phyloP scores from a whole-genome alignment of 2,797 vertebrate genomes.

The Rhabdophis nuchalis region DNA sequence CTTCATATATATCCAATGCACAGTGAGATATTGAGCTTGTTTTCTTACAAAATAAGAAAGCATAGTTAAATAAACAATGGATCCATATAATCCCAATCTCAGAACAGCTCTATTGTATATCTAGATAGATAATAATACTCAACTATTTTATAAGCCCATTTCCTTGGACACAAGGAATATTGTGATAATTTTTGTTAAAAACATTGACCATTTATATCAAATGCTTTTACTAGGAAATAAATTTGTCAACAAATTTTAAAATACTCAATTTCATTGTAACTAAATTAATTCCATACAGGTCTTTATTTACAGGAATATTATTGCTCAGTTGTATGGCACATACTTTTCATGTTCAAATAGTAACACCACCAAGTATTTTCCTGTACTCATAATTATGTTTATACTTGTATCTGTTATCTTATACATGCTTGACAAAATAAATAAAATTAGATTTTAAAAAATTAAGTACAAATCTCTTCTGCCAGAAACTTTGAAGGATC shows the following conservation, averaged over 20 bases:
- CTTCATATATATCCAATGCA: not conserved
- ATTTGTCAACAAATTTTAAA: not conserved
- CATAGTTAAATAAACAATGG: not conserved
- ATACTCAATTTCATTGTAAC: not conserved
- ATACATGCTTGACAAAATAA: no score
- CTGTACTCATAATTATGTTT: no score
- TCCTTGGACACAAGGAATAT: not conserved
- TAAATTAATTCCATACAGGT: not conserved
- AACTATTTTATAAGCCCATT: not conserved
- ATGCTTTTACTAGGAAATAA: not conserved
- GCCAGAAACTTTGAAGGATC: not conserved
- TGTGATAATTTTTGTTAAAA: not conserved
- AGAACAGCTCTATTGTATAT: not conserved
- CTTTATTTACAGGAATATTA: not conserved
- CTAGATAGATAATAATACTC: not conserved
- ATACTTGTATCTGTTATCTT: no score
- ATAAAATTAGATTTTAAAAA: no score
- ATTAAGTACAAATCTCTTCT: not conserved
- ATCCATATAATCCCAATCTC: not conserved
- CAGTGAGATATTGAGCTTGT: not conserved
- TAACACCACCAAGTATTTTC: not conserved
- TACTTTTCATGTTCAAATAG: not conserved
- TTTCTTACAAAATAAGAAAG: not conserved
- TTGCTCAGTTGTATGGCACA: not conserved
- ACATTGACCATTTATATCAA: not conserved